Evolutionary conservation across 2,888 invertebrate species (phyloP).

Genomic region (Caenorhabditis sinica): DNA sequence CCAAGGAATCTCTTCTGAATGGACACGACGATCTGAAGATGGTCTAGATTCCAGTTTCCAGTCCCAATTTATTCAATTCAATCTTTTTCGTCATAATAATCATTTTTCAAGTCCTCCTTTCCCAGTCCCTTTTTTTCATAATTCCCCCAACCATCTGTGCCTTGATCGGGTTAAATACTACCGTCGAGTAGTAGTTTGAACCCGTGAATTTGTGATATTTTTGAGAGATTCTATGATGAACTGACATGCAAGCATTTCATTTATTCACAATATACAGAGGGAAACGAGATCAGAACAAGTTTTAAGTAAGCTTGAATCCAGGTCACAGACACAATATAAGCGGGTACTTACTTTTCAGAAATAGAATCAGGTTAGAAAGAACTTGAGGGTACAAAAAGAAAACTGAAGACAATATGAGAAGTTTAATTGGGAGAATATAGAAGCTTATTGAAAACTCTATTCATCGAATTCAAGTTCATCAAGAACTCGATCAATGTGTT

Average conservation of each 20-base stretch:
- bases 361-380: constrained; percentile 6
- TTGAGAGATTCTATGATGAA: constrained; percentile 6
- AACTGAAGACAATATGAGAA: constrained; percentile 32
- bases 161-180: constrained; percentile 37
- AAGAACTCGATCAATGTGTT: constrained; percentile 77
- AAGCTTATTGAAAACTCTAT: constrained; percentile 2
- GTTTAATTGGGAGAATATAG: constrained; percentile 2
- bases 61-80: not conserved
- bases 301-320: constrained; percentile 30
- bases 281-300: constrained; percentile 10
- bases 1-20: not conserved
- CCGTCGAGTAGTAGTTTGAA: constrained; percentile 24
- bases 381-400: constrained; percentile 12
- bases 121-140: not conserved
- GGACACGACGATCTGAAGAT: not conserved
- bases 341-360: not conserved
- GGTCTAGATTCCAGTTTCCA: not conserved
- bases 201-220: constrained; percentile 13
- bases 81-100: constrained; percentile 5
- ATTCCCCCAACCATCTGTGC: not conserved
- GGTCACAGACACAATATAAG: not conserved
- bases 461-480: constrained; percentile 69
- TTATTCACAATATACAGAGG: constrained; percentile 13
- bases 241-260: constrained; percentile 10
- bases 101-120: not conserved